phyloP scores from a whole-genome alignment of 1,140 invertebrate genomes.

The Drosophila kanapiae region DNA sequence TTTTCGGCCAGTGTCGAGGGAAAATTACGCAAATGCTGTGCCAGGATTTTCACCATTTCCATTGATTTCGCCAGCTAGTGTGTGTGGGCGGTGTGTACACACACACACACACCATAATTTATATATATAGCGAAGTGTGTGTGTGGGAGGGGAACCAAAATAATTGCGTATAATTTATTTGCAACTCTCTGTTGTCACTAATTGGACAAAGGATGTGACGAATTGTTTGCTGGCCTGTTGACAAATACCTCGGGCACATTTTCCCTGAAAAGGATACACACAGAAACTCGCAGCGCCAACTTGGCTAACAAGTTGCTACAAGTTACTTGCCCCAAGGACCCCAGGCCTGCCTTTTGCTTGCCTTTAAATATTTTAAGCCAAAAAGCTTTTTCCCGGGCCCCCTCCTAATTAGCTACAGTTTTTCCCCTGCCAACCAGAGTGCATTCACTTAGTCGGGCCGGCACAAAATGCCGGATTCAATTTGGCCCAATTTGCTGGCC shows the following conservation, averaged over 20 bases:
- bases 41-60: conserved; percentile 36
- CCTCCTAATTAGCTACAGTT: conserved; percentile 41
- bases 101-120: too few species aligned
- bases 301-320: conserved; percentile 46
- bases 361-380: conserved; percentile 55
- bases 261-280: conserved; percentile 31
- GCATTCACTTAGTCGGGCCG: conserved; percentile 43
- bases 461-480: conserved; percentile 48
- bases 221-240: conserved; percentile 47
- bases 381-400: conserved; percentile 35
- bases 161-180: conserved; percentile 53
- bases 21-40: conserved; percentile 42
- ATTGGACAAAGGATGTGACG: conserved; percentile 41
- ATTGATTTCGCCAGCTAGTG: conserved; percentile 31
- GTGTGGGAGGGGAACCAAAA: conserved; percentile 31
- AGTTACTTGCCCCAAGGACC: conserved; percentile 17
- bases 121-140: conserved; percentile 43
- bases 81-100: neutral
- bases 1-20: conserved; percentile 17
- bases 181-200: conserved; percentile 41
- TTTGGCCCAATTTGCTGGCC: conserved; percentile 41
- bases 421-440: conserved; percentile 11
- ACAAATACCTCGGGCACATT: conserved; percentile 36
- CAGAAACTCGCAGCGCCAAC: conserved; percentile 11
- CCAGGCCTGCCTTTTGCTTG: conserved; percentile 11